Percentiles rank a stretch among this genome's conserved stretches.
These are phyloP conservation scores for Drosophila triauraria DNA, from an alignment of 1,140 invertebrate genomes.

Conservation along the genomic window DNA sequence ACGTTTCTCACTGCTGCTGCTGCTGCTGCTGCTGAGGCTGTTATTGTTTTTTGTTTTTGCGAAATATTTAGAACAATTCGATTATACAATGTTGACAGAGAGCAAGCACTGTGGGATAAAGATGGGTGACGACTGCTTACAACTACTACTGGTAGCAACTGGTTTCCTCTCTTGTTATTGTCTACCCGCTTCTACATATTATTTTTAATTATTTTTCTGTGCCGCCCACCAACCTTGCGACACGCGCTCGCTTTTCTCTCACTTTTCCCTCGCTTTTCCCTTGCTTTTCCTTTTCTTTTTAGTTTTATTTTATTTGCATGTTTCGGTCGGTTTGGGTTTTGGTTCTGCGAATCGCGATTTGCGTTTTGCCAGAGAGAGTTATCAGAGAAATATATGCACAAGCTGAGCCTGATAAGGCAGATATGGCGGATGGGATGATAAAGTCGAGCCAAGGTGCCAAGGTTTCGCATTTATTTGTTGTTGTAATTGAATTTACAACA, in stretches of 20 bases:
- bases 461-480: constrained; percentile 4
- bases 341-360: constrained; percentile 8
- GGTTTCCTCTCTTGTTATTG: constrained; percentile 26
- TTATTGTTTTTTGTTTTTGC: constrained; percentile 12
- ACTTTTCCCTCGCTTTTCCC: neutral
- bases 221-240: constrained; percentile 31
- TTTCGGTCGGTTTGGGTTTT: neutral
- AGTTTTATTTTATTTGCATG: neutral
- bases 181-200: constrained; percentile 22
- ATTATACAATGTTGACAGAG: constrained; percentile 45
- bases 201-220: constrained; percentile 35
- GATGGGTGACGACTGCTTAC: constrained; percentile 8
- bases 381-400: constrained; percentile 14
- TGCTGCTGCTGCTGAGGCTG: neutral
- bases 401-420: constrained; percentile 12
- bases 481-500: constrained; percentile 32
- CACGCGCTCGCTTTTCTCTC: constrained; percentile 8
- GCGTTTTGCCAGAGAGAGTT: constrained; percentile 13
- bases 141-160: constrained; percentile 5
- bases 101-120: constrained; percentile 3
- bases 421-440: constrained; percentile 25
- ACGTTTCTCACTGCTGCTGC: neutral
- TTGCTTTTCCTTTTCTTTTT: neutral
- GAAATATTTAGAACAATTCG: constrained; percentile 42
- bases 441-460: constrained; percentile 26